phyloP scores from a whole-genome alignment of 2,113 vertebrate genomes.

The Perognathus longimembris region DNA sequence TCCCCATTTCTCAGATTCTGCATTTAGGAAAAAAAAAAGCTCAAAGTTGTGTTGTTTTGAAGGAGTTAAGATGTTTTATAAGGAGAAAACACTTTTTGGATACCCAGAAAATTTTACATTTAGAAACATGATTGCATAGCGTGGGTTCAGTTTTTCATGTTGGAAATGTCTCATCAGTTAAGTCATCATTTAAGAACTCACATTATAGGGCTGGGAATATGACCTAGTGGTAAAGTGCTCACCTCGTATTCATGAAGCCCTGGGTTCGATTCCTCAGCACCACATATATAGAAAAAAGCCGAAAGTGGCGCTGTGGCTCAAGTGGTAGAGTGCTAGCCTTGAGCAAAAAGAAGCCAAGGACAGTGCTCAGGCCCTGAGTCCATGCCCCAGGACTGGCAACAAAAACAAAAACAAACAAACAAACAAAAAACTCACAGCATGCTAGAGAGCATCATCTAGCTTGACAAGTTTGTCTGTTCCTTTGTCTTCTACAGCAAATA shows the following conservation, averaged over 20 bases:
- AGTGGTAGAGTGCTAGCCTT: no score
- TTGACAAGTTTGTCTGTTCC: background rate
- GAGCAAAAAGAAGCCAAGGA: no score
- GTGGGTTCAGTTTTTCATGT: background rate
- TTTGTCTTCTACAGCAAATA: constrained; percentile 10
- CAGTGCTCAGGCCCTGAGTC: no score
- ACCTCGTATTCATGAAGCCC: no score
- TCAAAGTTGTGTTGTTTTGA: background rate
- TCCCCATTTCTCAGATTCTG: background rate
- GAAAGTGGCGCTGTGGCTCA: no score
- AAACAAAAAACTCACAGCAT: background rate
- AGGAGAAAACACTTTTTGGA: background rate
- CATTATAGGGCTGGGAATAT: no score
- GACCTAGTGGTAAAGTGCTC: no score
- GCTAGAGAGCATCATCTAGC: background rate
- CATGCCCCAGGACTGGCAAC: no score
- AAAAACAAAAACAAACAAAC: no score
- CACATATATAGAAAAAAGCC: no score
- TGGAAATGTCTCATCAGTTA: background rate
- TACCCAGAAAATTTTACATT: background rate
- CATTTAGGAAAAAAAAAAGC: background rate
- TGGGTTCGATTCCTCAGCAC: no score
- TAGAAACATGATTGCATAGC: background rate
- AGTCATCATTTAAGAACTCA: background rate
- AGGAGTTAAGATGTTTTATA: background rate